Evolutionary conservation across 2,797 vertebrate species (phyloP).

Genomic region (Sebastes hopkinsi): DNA sequence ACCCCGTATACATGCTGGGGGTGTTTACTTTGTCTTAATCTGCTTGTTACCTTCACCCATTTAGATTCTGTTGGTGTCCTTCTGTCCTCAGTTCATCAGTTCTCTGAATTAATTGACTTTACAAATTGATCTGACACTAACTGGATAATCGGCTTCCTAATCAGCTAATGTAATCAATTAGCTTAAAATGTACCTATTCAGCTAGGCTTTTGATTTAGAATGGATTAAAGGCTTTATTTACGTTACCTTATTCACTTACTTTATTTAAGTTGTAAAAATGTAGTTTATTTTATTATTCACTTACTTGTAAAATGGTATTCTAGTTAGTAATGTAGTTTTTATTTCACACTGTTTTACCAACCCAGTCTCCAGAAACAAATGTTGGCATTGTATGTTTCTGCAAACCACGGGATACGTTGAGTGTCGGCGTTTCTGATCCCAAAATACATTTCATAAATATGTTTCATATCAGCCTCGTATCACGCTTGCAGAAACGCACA

Average conservation of each 20-base stretch:
- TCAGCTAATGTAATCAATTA: neutral
- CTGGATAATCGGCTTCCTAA: neutral
- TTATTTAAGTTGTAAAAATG: too few relatives aligned
- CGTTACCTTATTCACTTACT: too few relatives aligned
- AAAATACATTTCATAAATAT: neutral
- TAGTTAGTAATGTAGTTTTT: neutral
- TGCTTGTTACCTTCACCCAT: neutral
- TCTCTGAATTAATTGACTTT: neutral
- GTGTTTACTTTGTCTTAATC: neutral
- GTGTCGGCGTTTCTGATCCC: neutral
- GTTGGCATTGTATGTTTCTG: neutral
- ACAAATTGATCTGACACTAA: neutral
- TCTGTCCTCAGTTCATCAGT: too few relatives aligned
- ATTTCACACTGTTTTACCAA: neutral
- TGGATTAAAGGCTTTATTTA: neutral
- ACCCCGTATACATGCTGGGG: neutral
- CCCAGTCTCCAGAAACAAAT: neutral
- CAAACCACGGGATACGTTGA: neutral
- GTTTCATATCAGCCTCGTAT: neutral
- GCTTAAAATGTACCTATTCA: neutral
- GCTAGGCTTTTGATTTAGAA: neutral
- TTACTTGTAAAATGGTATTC: too few relatives aligned
- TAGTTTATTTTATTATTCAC: too few relatives aligned
- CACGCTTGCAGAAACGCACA: neutral
- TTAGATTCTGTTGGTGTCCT: neutral